These are phyloP conservation scores for Lepilemur ruficaudatus DNA, from an alignment of 2,797 vertebrate species.

Conservation along the genomic window DNA sequence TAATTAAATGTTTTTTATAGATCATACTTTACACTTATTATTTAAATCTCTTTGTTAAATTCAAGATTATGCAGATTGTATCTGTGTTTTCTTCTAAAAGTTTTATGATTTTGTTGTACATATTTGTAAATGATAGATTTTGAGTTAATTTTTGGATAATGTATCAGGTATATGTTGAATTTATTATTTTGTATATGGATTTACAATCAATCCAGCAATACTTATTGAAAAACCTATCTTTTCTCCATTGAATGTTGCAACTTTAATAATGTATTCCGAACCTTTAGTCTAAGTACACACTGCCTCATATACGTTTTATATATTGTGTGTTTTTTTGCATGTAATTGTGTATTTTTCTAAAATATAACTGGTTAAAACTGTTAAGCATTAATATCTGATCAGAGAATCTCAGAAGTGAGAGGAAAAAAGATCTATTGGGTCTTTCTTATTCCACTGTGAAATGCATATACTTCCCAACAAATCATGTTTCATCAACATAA, in stretches of 20 bases:
- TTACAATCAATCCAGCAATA: not conserved
- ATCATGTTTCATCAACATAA: not conserved
- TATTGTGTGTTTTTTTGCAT: not conserved
- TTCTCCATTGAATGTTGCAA: not conserved
- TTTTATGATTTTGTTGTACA: not conserved
- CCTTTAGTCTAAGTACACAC: not conserved
- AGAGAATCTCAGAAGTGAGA: not conserved
- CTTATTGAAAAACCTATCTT: not conserved
- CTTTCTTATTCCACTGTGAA: not conserved
- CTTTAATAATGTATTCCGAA: not conserved
- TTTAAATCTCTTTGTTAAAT: not conserved
- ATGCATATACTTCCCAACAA: not conserved
- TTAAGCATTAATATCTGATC: not conserved
- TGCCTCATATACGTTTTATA: not conserved
- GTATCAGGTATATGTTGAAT: not conserved
- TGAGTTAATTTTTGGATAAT: not conserved
- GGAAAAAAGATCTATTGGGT: not conserved
- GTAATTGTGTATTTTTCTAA: not conserved
- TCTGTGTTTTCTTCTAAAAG: not conserved
- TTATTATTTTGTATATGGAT: not conserved
- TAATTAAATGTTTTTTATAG: not conserved
- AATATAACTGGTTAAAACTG: not conserved
- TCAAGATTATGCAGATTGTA: not conserved
- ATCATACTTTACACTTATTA: not conserved
- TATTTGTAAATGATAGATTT: not conserved